A percentile compares a stretch with the other conserved stretches of the same genome.
These are phyloP conservation scores for Calidris pugnax DNA, from an alignment of 2,113 vertebrate species.

Conservation along the genomic window DNA sequence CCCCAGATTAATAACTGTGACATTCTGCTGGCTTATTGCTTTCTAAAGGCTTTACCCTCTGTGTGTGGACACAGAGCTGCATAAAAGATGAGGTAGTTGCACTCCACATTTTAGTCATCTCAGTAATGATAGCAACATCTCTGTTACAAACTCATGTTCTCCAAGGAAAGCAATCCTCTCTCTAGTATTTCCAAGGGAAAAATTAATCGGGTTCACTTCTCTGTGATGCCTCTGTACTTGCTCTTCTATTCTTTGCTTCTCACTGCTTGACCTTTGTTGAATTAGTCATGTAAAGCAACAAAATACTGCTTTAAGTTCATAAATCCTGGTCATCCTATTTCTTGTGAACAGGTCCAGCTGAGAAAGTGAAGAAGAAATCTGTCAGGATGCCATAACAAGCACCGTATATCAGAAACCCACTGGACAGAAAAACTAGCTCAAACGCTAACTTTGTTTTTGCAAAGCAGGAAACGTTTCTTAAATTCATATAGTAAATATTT, in stretches of 20 bases:
- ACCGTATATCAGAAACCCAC: slow-evolving; percentile 33
- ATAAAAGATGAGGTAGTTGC: slow-evolving; percentile 25
- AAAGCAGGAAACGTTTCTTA: slow-evolving; percentile 19
- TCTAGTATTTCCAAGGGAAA: slow-evolving; percentile 13
- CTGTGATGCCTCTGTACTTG: background rate
- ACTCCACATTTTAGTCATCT: slow-evolving; percentile 4
- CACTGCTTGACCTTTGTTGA: slow-evolving; percentile 22
- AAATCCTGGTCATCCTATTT: slow-evolving; percentile 28
- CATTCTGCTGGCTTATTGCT: background rate
- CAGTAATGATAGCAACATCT: background rate
- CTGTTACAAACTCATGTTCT: background rate
- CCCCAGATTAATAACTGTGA: slow-evolving; percentile 16
- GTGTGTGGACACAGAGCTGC: background rate
- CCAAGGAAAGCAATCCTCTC: background rate
- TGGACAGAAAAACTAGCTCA: slow-evolving; percentile 38
- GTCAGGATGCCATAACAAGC: slow-evolving; percentile 66
- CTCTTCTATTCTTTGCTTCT: slow-evolving; percentile 12
- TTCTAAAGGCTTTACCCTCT: slow-evolving; percentile 23
- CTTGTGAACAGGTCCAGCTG: slow-evolving; percentile 49
- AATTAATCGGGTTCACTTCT: background rate
- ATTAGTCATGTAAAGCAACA: slow-evolving; percentile 30
- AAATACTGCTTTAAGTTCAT: slow-evolving; percentile 27
- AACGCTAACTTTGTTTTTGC: slow-evolving; percentile 48
- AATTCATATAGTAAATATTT: slow-evolving; percentile 62
- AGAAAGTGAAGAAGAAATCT: slow-evolving; percentile 57